These are phyloP conservation scores for Aldabrachelys gigantea DNA, from an alignment of 2,113 vertebrate species.

Conservation along the genomic window DNA sequence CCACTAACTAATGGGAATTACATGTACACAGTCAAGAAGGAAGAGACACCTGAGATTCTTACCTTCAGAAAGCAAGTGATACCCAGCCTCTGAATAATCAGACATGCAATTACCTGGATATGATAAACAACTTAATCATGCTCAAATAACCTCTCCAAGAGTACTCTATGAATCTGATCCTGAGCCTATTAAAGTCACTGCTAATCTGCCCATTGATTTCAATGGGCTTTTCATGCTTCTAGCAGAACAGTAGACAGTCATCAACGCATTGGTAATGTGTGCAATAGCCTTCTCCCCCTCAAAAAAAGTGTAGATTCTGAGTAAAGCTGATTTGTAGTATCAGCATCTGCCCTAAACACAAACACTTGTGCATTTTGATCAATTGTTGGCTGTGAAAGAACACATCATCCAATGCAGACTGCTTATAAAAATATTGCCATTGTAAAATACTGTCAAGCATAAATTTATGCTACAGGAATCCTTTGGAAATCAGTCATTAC, in stretches of 20 bases:
- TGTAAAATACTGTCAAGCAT: background rate
- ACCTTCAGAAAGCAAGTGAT: background rate
- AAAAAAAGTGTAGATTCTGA: background rate
- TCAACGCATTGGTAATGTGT: background rate
- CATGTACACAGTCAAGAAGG: background rate
- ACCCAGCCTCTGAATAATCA: background rate
- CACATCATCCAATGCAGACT: background rate
- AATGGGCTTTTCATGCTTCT: background rate
- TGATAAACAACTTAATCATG: background rate
- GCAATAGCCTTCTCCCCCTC: background rate
- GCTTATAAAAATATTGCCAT: background rate
- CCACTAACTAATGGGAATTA: background rate
- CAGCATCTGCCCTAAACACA: background rate
- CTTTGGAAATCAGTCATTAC: background rate
- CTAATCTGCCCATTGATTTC: background rate
- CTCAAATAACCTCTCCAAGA: background rate
- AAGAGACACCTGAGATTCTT: background rate
- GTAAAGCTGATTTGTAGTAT: background rate
- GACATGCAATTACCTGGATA: fast-evolving
- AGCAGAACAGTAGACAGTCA: background rate
- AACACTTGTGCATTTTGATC: background rate
- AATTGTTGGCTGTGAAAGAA: background rate
- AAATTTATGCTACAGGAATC: background rate
- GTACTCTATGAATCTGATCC: background rate
- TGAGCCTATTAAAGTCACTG: background rate